Evolutionary conservation across 2,888 invertebrate genomes (phyloP), one percentile per base, ranked within the genome.

Genomic region (Ctena decussata): DNA sequence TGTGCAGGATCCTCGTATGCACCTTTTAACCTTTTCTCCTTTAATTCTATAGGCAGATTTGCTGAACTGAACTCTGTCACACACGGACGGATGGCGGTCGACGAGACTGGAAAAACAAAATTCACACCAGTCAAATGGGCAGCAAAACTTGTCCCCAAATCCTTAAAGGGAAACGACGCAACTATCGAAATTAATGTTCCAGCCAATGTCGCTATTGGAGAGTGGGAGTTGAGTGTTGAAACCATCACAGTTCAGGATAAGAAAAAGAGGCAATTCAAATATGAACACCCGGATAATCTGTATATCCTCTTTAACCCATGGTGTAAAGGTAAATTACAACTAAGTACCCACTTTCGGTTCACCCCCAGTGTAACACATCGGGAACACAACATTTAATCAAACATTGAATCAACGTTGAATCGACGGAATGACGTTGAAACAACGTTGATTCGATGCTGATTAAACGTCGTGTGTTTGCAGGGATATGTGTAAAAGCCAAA

Each of bases 261-360:
- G 27, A 65, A 49, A n/a, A 76, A 35, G 30, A 82, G 72, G 39
- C 73, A 21, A 6, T 84, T 82, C 69, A 49, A 78, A 8, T 87
- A 86, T 46, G 84, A 79, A 35, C 87, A 92, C 46, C 77, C 86
- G 83, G 97, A 97, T 77, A 97, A 80, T 8, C 96, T 98, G 89
- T 98, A 97, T 94, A 96, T 98, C 0, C 96, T 98, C 2, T 98
- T 98, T 94, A 98, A 98, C 96, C 98, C 98, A 0, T 98, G 98
- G 98, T 97, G 98, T 94, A 97, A 97, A 96, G 97, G 98, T 98
- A 96, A 74, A 76, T 5, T 6, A n/a, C n/a, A n/a, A n/a, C n/a
- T n/a, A n/a, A n/a, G n/a, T n/a, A n/a, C n/a, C n/a, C n/a, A n/a
- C n/a, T n/a, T n/a, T n/a, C n/a, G n/a, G n/a, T n/a, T n/a, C n/a